Percentiles rank a stretch among this genome's conserved stretches.
Conservation (phyloP, 2,888 invertebrate genomes). For the Epiperipatus broadwayi region DNA sequence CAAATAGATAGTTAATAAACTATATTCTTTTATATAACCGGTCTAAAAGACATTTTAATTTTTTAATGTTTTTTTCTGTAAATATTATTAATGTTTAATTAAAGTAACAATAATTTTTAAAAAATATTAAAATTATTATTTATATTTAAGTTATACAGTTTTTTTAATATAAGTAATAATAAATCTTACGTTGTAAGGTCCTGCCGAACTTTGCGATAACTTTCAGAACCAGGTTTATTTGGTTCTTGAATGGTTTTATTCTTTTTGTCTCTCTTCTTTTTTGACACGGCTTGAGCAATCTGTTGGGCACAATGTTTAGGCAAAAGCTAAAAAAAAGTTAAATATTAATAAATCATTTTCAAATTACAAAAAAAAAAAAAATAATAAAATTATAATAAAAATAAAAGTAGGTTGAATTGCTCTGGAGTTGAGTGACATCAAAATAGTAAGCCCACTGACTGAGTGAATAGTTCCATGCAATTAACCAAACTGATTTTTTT, state of each 20-base stretch:
- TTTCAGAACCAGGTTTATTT: conserved; percentile 83
- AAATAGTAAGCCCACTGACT: too few species aligned
- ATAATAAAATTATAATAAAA: not conserved
- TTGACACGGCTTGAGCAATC: conserved; percentile 64
- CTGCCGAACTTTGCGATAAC: conserved; percentile 82
- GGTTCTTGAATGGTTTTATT: conserved; percentile 50
- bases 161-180: not conserved
- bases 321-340: conserved; percentile 36
- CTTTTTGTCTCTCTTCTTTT: conserved; percentile 69
- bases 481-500: too few species aligned
- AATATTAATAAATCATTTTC: conserved; percentile 3
- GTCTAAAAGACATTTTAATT: too few species aligned
- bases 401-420: not conserved
- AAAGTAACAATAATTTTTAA: too few species aligned
- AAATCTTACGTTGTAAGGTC: conserved; percentile 59
- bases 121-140: too few species aligned
- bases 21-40: too few species aligned
- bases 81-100: too few species aligned
- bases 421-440: not conserved
- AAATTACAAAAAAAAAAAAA: conserved; percentile 12
- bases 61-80: too few species aligned
- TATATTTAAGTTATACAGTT: too few species aligned
- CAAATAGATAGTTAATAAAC: too few species aligned
- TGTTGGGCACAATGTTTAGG: conserved; percentile 87
- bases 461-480: too few species aligned